Conservation (phyloP, 2,888 invertebrate genomes). For the Catotricha subobsoleta region DNA sequence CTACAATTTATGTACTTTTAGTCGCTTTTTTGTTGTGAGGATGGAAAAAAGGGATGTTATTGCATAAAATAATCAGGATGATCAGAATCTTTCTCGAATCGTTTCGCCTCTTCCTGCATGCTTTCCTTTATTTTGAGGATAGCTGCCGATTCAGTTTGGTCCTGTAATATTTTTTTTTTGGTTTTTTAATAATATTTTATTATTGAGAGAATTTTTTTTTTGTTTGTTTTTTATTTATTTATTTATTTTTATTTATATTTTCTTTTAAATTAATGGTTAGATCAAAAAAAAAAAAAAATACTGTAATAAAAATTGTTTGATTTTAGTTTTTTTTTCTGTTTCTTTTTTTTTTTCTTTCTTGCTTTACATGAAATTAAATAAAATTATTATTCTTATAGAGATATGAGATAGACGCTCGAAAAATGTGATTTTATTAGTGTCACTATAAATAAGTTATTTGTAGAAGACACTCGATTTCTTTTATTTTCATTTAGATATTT, state of each 20-base stretch:
- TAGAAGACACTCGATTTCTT: no score
- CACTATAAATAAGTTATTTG: no score
- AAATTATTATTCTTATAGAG: no score
- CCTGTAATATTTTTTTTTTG: constrained; percentile 27
- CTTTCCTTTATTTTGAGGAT: constrained; percentile 99
- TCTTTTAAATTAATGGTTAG: not conserved
- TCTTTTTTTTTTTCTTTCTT: no score
- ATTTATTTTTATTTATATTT: not conserved
- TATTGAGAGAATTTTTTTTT: not conserved
- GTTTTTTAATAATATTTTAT: no score
- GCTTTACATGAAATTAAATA: no score
- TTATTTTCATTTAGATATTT: no score
- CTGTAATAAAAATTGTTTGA: not conserved
- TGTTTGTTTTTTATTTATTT: not conserved
- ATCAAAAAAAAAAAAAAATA: not conserved
- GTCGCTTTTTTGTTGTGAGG: constrained; percentile 3
- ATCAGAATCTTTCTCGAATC: constrained; percentile 94
- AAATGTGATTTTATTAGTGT: no score
- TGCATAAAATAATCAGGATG: constrained; percentile 96
- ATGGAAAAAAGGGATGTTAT: constrained; percentile 32
- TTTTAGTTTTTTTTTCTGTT: constrained; percentile 1
- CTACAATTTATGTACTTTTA: constrained; percentile 4
- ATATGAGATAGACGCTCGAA: no score
- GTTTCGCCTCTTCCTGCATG: constrained; percentile 99
- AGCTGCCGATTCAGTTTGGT: constrained; percentile 97